These are phyloP conservation scores for Hippoglossus hippoglossus DNA, from an alignment of 2,797 vertebrate genomes.

Conservation along the genomic window DNA sequence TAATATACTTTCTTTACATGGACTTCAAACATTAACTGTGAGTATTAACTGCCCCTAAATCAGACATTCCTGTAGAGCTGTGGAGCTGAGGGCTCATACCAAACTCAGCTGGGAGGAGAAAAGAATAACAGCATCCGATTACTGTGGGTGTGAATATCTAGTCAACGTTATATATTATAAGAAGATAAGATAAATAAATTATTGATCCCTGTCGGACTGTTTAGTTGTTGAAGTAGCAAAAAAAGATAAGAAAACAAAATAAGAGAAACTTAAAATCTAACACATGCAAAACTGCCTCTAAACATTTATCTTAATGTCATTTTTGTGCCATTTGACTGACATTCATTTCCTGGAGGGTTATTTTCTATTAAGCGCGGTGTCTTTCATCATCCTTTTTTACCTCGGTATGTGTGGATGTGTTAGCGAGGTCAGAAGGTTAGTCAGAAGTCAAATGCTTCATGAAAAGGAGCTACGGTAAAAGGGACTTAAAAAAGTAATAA, in stretches of 20 bases:
- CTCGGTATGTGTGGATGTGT: background rate
- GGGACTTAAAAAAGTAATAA: background rate
- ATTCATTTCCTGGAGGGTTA: no score
- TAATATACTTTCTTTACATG: background rate
- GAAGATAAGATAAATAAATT: no score
- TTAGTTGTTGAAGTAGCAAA: no score
- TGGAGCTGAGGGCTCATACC: background rate
- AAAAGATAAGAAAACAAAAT: no score
- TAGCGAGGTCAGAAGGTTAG: background rate
- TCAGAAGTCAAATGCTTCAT: background rate
- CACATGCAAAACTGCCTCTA: no score
- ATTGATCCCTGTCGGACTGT: no score
- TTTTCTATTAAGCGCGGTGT: background rate
- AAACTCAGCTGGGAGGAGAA: constrained; percentile 1
- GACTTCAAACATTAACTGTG: background rate
- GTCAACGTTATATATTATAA: no score
- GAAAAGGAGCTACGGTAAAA: background rate
- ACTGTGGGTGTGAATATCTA: background rate
- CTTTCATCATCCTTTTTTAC: background rate
- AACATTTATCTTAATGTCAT: background rate
- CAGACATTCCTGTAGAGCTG: constrained; percentile 16
- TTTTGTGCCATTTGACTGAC: no score
- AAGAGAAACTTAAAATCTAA: no score
- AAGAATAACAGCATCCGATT: constrained; percentile 23
- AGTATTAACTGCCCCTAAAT: constrained; percentile 2